phyloP scores from a whole-genome alignment of 2,888 invertebrate species.

The Synanthedon andrenaeformis region DNA sequence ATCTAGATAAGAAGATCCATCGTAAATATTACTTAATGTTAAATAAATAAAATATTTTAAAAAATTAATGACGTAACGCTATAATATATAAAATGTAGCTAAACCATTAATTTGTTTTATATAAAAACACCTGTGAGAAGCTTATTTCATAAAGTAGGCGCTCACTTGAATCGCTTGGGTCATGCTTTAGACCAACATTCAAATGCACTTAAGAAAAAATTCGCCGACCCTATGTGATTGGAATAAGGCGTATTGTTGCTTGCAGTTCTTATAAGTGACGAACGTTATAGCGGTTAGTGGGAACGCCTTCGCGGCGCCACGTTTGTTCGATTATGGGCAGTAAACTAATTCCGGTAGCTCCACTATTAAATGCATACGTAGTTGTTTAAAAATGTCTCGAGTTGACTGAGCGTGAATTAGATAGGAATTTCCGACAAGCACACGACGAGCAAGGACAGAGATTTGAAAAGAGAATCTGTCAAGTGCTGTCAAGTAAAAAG shows the following conservation, averaged over 20 bases:
- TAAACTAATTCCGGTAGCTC: slow-evolving; percentile 67
- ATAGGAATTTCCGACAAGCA: neutral
- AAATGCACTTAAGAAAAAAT: neutral
- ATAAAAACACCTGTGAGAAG: slow-evolving; percentile 60
- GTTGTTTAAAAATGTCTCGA: too few species aligned
- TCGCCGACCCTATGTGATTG: neutral
- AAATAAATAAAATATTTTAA: too few species aligned
- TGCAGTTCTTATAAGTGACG: neutral
- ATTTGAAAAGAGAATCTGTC: too few species aligned
- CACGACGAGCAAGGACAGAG: too few species aligned
- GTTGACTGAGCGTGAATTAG: slow-evolving; percentile 7
- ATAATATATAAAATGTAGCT: slow-evolving; percentile 4
- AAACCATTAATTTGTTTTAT: slow-evolving; percentile 30
- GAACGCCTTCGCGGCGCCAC: slow-evolving; percentile 58
- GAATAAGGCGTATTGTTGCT: neutral
- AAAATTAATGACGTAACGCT: too few species aligned
- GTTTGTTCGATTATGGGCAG: slow-evolving; percentile 54
- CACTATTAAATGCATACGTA: slow-evolving; percentile 33
- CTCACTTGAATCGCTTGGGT: slow-evolving; percentile 7
- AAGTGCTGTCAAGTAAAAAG: too few species aligned
- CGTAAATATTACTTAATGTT: too few species aligned
- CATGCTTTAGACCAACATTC: slow-evolving; percentile 3
- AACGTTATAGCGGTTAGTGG: slow-evolving; percentile 12
- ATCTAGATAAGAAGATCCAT: too few species aligned
- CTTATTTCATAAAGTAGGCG: slow-evolving; percentile 24